Base-by-base conservation (phyloP, 1,140 invertebrate genomes). In the Grapholita molesta region DNA sequence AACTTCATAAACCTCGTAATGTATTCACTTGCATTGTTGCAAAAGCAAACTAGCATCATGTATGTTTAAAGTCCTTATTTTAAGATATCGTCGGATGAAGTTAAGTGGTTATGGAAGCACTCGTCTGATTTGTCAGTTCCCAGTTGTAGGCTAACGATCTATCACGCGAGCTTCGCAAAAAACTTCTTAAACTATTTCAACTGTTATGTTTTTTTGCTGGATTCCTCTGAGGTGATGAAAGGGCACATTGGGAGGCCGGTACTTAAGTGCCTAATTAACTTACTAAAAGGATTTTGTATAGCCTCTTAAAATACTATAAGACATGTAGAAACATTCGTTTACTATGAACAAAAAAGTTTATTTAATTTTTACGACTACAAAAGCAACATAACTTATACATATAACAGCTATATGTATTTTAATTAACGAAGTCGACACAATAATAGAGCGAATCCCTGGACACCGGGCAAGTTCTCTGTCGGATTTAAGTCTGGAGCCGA, bases 91-190 rank as follows among this genome's bases (percentile, higher is more conserved):
- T 48, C n/a, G 3, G 42, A 48, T 7, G 6, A 48, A n/a, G 15
- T 48, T 48, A 7, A 2, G 18, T 48, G 42, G 4, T 21, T 21
- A 48, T 18, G 21, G 21, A 21, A 48, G 18, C 9, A 48, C 15
- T 12, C 35, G 15, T 15, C 8, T 21, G 42, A 81, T 85, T 86
- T 88, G 80, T 82, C 78, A 82, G 77, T 68, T 61, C 71, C 74
- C 69, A 80, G 72, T 79, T 78, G 72, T 74, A 72, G 48, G 24
- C 55, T 76, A 76, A 76, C 77, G 74, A 79, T 79, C 74, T 74
- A 74, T 78, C 71, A 73, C 70, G 73, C 69, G 67, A 67, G 67
- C 64, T 68, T 68, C 70, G 79, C 79, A 86, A 88, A 86, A 86
- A 89, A 82, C 61, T 23, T 18, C 18, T 33, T 24, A 64, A 67